Conservation (phyloP, 2,797 vertebrate species). For the Phoeniculus purpureus region DNA sequence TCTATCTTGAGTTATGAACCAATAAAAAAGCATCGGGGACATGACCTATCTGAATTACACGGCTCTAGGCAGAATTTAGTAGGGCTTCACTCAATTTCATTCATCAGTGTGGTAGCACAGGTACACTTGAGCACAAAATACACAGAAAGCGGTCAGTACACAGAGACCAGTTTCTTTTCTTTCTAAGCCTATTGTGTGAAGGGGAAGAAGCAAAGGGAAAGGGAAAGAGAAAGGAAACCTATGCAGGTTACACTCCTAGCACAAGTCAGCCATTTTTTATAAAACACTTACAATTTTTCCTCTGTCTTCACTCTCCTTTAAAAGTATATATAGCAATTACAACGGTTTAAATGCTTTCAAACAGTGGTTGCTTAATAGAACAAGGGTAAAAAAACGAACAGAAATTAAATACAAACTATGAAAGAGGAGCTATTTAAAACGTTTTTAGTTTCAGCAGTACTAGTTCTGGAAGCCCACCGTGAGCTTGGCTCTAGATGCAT, state of each 20-base stretch:
- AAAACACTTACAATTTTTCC: constrained; percentile 37
- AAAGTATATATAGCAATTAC: constrained; percentile 57
- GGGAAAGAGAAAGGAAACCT: not conserved
- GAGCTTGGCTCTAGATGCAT: not conserved
- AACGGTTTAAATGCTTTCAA: constrained; percentile 36
- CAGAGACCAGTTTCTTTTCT: constrained; percentile 8
- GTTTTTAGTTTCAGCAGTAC: not conserved
- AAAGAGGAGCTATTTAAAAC: not conserved
- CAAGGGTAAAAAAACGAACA: constrained; percentile 11
- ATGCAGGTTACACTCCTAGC: constrained; percentile 13
- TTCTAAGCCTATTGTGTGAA: constrained; percentile 23
- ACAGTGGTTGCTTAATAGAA: constrained; percentile 9
- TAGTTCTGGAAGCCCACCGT: not conserved
- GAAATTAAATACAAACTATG: not conserved
- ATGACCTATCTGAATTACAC: not conserved
- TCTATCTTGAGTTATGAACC: not conserved
- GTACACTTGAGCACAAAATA: constrained; percentile 63
- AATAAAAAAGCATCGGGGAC: constrained; percentile 15
- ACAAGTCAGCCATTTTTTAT: not conserved
- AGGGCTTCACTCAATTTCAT: constrained; percentile 80
- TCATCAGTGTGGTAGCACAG: constrained; percentile 74
- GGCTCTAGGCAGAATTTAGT: constrained; percentile 55
- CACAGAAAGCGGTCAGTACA: constrained; percentile 45
- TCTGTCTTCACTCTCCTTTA: constrained; percentile 49
- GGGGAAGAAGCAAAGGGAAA: constrained; percentile 12